phyloP scores from a whole-genome alignment of 2,888 invertebrate species.

The Tinea semifulvella region DNA sequence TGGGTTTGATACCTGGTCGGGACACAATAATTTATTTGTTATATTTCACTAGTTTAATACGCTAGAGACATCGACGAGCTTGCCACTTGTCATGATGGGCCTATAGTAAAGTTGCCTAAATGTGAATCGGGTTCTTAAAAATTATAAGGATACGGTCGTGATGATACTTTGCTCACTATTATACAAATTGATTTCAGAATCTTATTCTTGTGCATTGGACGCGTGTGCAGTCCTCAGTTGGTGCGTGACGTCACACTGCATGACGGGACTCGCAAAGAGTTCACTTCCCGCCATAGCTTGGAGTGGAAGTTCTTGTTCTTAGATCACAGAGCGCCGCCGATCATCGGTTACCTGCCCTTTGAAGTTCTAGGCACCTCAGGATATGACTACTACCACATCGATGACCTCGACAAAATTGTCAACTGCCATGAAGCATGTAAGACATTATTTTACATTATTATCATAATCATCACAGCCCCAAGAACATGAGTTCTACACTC shows the following conservation, averaged over 20 bases:
- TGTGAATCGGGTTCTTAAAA: no score
- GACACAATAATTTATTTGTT: no score
- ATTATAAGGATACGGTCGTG: no score
- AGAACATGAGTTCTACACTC: no score
- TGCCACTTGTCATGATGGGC: no score
- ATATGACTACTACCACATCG: constrained; percentile 95
- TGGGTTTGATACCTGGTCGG: no score
- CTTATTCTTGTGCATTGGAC: constrained; percentile 85
- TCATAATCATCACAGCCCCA: no score
- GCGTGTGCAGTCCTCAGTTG: constrained; percentile 82
- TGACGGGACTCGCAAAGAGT: constrained; percentile 82
- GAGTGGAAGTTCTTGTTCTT: constrained; percentile 96
- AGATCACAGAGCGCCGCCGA: constrained; percentile 90
- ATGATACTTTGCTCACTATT: no score
- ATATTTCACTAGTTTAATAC: no score
- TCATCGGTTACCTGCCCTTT: constrained; percentile 93
- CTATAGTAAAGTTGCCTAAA: no score
- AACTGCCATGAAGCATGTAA: constrained; percentile 87
- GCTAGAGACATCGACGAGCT: no score
- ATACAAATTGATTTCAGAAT: constrained; percentile 49
- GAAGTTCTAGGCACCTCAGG: constrained; percentile 95
- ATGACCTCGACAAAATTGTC: constrained; percentile 89
- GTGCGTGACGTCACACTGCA: constrained; percentile 86
- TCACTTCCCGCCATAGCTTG: constrained; percentile 90
- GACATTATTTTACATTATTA: no score